phyloP scores from a whole-genome alignment of 2,888 invertebrate genomes.

The Mythimna vitellina region DNA sequence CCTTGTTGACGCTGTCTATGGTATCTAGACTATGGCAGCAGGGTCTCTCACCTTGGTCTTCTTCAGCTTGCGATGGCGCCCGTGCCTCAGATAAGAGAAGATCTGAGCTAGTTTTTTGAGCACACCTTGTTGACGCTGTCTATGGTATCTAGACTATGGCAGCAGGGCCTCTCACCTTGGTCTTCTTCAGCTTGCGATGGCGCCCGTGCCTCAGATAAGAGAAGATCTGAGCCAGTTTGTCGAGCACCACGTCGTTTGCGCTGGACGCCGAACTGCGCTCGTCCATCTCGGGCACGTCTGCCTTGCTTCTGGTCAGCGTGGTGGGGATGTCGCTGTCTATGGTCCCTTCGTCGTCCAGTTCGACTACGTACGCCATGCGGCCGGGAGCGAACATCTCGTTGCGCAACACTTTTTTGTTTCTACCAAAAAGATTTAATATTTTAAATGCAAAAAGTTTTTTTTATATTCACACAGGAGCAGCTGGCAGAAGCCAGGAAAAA shows the following conservation, averaged over 20 bases:
- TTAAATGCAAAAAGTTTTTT: too few species aligned
- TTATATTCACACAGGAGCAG: too few species aligned
- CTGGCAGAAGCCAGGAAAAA: too few species aligned
- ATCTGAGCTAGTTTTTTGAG: too few species aligned
- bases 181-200: constrained; percentile 94
- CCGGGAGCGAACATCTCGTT: constrained; percentile 98
- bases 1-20: too few species aligned
- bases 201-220: constrained; percentile 97
- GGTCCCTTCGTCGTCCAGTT: constrained; percentile 95
- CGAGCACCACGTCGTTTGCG: constrained; percentile 96
- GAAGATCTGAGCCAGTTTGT: constrained; percentile 98
- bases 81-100: too few species aligned
- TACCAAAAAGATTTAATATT: background rate
- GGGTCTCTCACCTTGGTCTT: too few species aligned
- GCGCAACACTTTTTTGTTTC: constrained; percentile 93
- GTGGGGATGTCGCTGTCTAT: constrained; percentile 97
- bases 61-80: too few species aligned
- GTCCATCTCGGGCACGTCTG: constrained; percentile 95
- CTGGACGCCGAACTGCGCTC: constrained; percentile 81
- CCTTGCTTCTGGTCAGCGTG: constrained; percentile 97
- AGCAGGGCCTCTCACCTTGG: constrained; percentile 85
- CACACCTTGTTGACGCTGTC: too few species aligned
- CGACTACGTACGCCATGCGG: constrained; percentile 99
- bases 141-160: background rate
- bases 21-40: too few species aligned